These are phyloP conservation scores for Ceratothoa steindachneri DNA, from an alignment of 2,888 invertebrate species.

Conservation along the genomic window DNA sequence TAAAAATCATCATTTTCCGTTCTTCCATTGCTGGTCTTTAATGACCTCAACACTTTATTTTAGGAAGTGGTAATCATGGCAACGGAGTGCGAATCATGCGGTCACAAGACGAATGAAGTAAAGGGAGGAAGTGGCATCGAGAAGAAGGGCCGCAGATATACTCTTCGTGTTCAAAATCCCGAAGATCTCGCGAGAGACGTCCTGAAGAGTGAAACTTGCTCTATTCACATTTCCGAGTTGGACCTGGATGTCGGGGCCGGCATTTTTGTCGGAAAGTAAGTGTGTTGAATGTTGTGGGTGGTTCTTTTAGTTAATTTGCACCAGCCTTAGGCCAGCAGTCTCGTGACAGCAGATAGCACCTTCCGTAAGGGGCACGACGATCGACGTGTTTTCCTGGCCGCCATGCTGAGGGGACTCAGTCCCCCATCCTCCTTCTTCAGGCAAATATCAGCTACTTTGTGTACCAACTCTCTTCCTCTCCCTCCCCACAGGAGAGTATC, in stretches of 20 bases:
- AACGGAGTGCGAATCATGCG: conserved; percentile 84
- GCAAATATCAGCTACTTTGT: no score
- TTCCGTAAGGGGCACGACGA: no score
- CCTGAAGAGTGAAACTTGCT: conserved; percentile 82
- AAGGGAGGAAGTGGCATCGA: conserved; percentile 89
- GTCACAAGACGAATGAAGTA: conserved; percentile 89
- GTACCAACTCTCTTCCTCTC: no score
- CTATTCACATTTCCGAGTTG: conserved; percentile 75
- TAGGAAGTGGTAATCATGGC: conserved; percentile 93
- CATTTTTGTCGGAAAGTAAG: conserved; percentile 68
- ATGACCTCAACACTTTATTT: no score
- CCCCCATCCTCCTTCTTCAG: no score
- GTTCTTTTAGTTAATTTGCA: neutral
- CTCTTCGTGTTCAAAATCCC: conserved; percentile 62
- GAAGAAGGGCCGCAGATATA: conserved; percentile 70
- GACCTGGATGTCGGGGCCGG: conserved; percentile 79
- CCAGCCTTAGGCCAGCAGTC: no score
- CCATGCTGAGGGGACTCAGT: no score
- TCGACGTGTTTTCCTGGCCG: no score
- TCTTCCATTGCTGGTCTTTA: no score
- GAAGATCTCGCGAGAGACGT: conserved; percentile 87
- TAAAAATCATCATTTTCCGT: no score
- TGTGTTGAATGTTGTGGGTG: neutral
- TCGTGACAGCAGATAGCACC: no score
- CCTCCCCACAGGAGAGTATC: no score